phyloP scores from a whole-genome alignment of 2,797 vertebrate species.

The Brachyrhaphis roseni region DNA sequence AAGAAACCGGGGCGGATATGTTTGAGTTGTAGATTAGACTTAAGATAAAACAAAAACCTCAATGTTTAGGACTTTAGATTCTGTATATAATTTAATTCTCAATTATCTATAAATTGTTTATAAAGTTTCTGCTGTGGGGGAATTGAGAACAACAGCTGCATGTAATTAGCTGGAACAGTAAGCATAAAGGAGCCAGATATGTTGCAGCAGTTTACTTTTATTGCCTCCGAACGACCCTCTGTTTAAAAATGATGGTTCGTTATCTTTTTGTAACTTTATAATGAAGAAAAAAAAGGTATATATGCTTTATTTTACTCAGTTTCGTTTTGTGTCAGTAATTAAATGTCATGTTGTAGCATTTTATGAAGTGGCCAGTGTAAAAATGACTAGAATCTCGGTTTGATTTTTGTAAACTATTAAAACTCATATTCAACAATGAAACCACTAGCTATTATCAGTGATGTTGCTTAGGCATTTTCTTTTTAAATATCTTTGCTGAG shows the following conservation, averaged over 20 bases:
- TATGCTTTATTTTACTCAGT: neutral
- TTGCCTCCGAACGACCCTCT: neutral
- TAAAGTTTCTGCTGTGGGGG: neutral
- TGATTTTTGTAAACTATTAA: neutral
- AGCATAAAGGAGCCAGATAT: neutral
- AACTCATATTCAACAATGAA: neutral
- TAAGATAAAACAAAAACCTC: neutral
- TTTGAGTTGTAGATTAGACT: neutral
- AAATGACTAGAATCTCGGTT: neutral
- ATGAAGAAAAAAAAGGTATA: neutral
- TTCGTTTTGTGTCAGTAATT: neutral
- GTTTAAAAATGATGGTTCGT: neutral
- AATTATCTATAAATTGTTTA: neutral
- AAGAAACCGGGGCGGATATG: neutral
- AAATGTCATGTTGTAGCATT: neutral
- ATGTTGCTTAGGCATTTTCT: neutral
- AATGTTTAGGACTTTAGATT: neutral
- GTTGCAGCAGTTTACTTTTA: neutral
- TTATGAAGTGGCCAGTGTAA: neutral
- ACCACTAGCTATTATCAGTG: neutral
- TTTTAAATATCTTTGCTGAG: neutral
- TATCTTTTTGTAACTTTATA: neutral
- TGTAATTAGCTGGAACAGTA: neutral
- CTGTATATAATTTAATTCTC: neutral
- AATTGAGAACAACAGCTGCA: neutral